Percentiles rank a stretch among this genome's conserved stretches.
Evolutionary conservation across 2,113 vertebrate genomes (phyloP).

Genomic region (Climacteris rufus): DNA sequence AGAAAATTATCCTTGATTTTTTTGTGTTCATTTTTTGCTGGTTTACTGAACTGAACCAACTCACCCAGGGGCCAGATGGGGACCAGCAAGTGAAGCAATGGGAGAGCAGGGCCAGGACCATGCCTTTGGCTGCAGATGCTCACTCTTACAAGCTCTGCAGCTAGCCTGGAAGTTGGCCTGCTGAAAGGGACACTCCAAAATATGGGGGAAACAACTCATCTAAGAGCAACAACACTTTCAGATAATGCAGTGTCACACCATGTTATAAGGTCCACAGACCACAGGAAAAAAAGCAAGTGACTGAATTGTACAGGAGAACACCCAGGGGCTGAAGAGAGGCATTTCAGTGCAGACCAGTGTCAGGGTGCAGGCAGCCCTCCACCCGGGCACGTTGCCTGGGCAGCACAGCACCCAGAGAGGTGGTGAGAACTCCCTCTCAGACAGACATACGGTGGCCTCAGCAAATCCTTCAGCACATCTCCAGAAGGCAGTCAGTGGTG

Average conservation of each 20-base stretch:
- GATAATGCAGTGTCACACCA: neutral
- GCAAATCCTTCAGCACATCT: neutral
- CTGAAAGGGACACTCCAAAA: neutral
- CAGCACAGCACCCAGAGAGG: neutral
- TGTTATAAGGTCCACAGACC: neutral
- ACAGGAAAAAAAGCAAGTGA: neutral
- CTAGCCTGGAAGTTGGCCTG: neutral
- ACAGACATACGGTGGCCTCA: neutral
- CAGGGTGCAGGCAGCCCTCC: neutral
- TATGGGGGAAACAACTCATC: neutral
- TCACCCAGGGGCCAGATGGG: neutral
- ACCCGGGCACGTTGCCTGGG: neutral
- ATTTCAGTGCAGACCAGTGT: fast-evolving
- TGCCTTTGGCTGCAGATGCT: neutral
- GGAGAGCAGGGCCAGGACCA: neutral
- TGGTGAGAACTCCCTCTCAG: neutral
- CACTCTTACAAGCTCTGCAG: neutral
- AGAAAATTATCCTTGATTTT: neutral
- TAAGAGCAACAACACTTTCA: neutral
- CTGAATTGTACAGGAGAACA: neutral
- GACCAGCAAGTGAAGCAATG: neutral
- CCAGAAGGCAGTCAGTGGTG: neutral
- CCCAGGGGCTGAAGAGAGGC: neutral
- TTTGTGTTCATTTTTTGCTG: neutral
- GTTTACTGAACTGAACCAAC: neutral